Evolutionary conservation across 2,113 vertebrate genomes (phyloP), one percentile per base, ranked within the genome.

Genomic region (Hoplias malabaricus): DNA sequence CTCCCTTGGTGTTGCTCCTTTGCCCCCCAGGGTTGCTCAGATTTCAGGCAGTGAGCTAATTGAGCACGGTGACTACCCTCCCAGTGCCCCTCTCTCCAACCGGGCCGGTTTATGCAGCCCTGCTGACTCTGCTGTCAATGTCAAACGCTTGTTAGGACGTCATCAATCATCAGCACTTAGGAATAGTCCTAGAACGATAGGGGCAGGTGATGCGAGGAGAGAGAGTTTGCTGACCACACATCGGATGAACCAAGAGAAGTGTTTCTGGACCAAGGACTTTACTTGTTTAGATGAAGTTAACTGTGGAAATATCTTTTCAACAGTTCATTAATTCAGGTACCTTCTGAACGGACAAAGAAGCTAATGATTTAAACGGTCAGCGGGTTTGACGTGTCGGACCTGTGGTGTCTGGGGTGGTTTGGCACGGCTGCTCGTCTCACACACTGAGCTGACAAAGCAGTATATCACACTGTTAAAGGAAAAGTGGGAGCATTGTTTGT

Each of bases 61-160:
- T 91, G 90, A 90, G 90, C 85, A 11, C 68, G 86, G 88, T 89
- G 91, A 91, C 90, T 89, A 25, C 53, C 53, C 66, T 79, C 82
- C 82, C 59, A 76, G 81, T 78, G 27, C 54, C 72, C 69, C 42
- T 54, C 78, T 84, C 86, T 87, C 89, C 88, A 85, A 84, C 65
- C 71, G 86, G 82, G 85, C 85, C 80, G 84, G 91, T 92, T 92
- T 92, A 89, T 90, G 83, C 88, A 88, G 87, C 86, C 90, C 89
- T 91, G 90, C 91, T 90, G 91, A 92, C 92, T 90, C 85, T 59
- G 90, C 92, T 91, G 90, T 91, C 89, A 90, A 86, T 93, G 91
- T 93, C 91, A 91, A 87, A 90, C 84, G 90, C 91, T 93, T 91
- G 91, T 93, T 93, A 93, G 91, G 86, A 75, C 84, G 72, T 69